Base-by-base conservation (phyloP, 1,140 invertebrate genomes). In the Drosophila arizonae region DNA sequence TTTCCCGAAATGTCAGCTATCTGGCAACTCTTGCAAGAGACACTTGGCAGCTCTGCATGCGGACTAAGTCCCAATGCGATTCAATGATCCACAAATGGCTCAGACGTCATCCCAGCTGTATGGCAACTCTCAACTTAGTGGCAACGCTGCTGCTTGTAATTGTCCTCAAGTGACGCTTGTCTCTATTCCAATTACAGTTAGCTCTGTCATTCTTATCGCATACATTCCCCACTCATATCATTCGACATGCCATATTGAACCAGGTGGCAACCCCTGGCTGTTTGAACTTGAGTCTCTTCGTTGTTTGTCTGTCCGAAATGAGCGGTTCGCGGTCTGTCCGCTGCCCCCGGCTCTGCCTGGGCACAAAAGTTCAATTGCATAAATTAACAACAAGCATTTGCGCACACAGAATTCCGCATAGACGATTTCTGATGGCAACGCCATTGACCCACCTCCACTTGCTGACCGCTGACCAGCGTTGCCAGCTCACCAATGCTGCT, bases 321-420 rank as follows among this genome's bases (percentile, higher is more conserved):
- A 26, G 55, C 21, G 10, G 17, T 24, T 6, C 2, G 15, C 52
- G 67, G 39, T 43, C n/a, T 46, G 46, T 11, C 46, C 46, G 46
- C 13, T 24, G 33, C 33, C 33, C 33, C 6, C 33, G 33, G 33
- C 6, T 41, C 65, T 26, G 62, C 41, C 43, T 50, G 45, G 43
- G 41, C 55, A 66, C 60, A 71, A 85, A 80, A 85, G 81, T 85
- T 85, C 74, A 85, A 85, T 86, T 85, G 81, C 81, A 85, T 86
- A 86, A 86, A 86, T 86, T 86, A 86, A 86, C 63, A 68, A 72
- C 36, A 75, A 72, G 81, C 77, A 74, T 41, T 46, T 63, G 65
- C 51, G 50, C 58, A 68, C 45, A 62, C 64, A 73, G 54, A 70
- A 66, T 58, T 58, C 24, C 74, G 66, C 67, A 80, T 60, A 72